Conservation (phyloP, 2,113 vertebrate species). For the Thalassarche chlororhynchos region DNA sequence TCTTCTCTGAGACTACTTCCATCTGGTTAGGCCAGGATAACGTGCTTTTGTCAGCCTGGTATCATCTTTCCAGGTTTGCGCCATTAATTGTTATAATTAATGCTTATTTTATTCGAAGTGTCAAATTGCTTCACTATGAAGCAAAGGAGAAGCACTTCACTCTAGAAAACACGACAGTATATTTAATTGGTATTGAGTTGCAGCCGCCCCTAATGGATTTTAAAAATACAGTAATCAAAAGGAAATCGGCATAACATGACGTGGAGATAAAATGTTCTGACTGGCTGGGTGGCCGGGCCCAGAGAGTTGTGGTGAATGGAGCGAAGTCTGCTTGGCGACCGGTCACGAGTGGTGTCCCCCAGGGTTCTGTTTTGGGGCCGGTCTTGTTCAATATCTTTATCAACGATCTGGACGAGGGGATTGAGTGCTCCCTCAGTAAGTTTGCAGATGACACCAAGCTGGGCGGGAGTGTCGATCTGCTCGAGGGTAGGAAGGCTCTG, state of each 20-base stretch:
- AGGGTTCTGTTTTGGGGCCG: too few relatives aligned
- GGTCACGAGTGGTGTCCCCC: too few relatives aligned
- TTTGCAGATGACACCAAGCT: too few relatives aligned
- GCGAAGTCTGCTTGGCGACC: too few relatives aligned
- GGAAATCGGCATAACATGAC: neutral
- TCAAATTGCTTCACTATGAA: neutral
- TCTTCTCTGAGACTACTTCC: neutral
- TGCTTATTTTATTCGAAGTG: slow-evolving; percentile 38
- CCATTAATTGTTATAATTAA: slow-evolving; percentile 19
- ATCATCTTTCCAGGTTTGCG: neutral
- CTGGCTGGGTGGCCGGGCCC: too few relatives aligned
- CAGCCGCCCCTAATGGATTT: neutral
- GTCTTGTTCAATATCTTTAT: too few relatives aligned
- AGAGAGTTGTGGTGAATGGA: too few relatives aligned
- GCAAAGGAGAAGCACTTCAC: neutral
- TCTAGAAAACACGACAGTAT: neutral
- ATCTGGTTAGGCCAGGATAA: neutral
- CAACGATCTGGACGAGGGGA: too few relatives aligned
- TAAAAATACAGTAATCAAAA: slow-evolving; percentile 23
- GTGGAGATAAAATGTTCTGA: neutral
- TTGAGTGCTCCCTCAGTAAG: too few relatives aligned
- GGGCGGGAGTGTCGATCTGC: too few relatives aligned
- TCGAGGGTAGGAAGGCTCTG: too few relatives aligned
- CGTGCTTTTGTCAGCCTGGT: neutral
- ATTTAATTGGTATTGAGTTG: slow-evolving; percentile 37